phyloP scores from a whole-genome alignment of 1,140 invertebrate genomes.

The Drosophila orosa region DNA sequence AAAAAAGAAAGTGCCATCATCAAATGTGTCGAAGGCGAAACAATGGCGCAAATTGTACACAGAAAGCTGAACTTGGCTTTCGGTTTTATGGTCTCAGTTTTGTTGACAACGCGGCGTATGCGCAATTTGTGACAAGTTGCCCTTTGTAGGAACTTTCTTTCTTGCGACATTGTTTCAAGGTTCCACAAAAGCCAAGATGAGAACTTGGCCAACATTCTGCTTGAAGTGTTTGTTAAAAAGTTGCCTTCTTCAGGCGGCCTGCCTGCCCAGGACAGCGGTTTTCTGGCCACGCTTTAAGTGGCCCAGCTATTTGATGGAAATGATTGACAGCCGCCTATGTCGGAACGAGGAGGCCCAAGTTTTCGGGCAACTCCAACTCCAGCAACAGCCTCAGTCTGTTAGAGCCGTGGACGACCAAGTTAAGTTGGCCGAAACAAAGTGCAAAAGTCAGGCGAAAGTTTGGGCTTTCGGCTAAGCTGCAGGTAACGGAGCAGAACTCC shows the following conservation, averaged over 20 bases:
- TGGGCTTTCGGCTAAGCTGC: constrained; percentile 31
- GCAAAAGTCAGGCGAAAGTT: constrained; percentile 43
- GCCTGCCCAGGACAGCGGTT: constrained; percentile 14
- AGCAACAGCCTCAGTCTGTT: constrained; percentile 20
- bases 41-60: constrained; percentile 54
- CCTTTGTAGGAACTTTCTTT: constrained; percentile 57
- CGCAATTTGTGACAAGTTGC: constrained; percentile 62
- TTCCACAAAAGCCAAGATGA: constrained; percentile 9
- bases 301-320: constrained; percentile 43
- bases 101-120: constrained; percentile 56
- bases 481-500: constrained; percentile 30
- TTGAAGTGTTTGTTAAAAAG: constrained; percentile 53
- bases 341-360: constrained; percentile 22
- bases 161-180: constrained; percentile 59
- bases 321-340: constrained; percentile 41
- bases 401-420: constrained; percentile 13
- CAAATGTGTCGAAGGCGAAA: constrained; percentile 57
- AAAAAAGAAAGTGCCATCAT: constrained; percentile 44
- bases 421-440: constrained; percentile 32
- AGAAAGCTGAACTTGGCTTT: constrained; percentile 43
- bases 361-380: constrained; percentile 11
- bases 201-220: constrained; percentile 49
- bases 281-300: constrained; percentile 41
- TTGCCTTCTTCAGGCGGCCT: constrained; percentile 8
- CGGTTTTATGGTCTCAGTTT: constrained; percentile 53